Base-by-base conservation (phyloP, 2,797 vertebrate genomes). In the Eulemur rubriventer region DNA sequence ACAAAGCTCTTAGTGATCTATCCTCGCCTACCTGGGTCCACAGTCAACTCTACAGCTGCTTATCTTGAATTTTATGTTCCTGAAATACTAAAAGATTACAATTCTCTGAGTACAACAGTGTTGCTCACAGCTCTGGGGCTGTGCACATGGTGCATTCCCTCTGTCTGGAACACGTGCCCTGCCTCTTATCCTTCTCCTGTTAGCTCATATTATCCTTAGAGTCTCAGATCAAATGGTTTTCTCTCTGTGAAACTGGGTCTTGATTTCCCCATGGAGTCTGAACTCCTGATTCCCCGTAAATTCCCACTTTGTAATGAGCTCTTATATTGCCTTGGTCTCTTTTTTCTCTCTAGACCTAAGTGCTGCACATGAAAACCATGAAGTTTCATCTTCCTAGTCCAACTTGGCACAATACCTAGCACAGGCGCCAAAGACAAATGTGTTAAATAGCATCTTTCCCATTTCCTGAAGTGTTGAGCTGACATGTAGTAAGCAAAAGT, bases 101-200 rank as follows among this genome's bases (percentile, higher is more conserved):
- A 1, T 75, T 33, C 4, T 1, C 14, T 69, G 50, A 48, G 14
- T 4, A 3, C 11, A 14, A 11, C 14, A 2, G 0, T 1, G 0
- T 22, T 0, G 28, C 59, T 70, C 18, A 10, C 0, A 13, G n/a
- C 48, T 84, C 18, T 41, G 35, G 59, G n/a, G 50, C 24, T 20
- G 7, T 59, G 5, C 52, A 20, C 28, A 24, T 63, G 7, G 22
- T 12, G 4, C 1, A 3, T 4, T 4, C 30, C 43, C 20, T 80
- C 59, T 3, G 0, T 50, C 26, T 43, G 75, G 43, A 59, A 28
- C 26, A 1, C 14, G 22, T 14, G n/a, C 0, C 26, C 38, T 12
- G 18, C 0, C 1, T 1, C 16, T 55, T 18, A 33, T 3, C 10
- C 48, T n/a, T n/a, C n/a, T 79, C 78, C 30, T 33, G 16, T 22